Evolutionary conservation across 2,113 vertebrate species (phyloP).

Genomic region (Trochalopteron elliotii): DNA sequence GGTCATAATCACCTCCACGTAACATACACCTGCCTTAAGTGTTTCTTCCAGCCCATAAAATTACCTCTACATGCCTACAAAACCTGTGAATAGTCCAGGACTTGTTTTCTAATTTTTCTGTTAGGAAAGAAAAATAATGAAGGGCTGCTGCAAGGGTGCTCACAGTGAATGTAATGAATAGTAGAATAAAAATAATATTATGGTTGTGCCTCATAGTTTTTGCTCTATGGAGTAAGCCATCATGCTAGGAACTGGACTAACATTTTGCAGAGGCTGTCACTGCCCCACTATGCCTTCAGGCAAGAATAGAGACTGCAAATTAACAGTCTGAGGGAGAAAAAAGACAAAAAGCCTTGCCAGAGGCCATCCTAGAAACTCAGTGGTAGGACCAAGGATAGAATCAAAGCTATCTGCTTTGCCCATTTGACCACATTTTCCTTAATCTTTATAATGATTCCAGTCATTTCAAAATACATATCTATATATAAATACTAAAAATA

Average conservation of each 20-base stretch:
- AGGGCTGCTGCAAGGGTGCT: not conserved
- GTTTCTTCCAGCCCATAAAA: not conserved
- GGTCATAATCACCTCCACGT: not conserved
- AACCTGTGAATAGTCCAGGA: not conserved
- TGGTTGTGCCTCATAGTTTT: slow-evolving; percentile 3
- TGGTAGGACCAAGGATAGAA: slow-evolving; percentile 16
- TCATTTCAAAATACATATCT: not conserved
- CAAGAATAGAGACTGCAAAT: slow-evolving; percentile 39
- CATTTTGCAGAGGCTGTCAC: slow-evolving; percentile 43
- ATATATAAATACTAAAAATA: not conserved
- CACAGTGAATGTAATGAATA: slow-evolving; percentile 30
- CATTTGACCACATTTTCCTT: slow-evolving; percentile 16
- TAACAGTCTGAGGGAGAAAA: slow-evolving; percentile 45
- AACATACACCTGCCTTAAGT: not conserved
- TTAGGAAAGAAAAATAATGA: not conserved
- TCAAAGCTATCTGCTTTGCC: slow-evolving; percentile 31
- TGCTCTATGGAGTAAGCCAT: not conserved
- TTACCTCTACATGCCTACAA: not conserved
- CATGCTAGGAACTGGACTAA: slow-evolving; percentile 32
- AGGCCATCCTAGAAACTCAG: slow-evolving; percentile 55
- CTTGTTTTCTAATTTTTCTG: not conserved
- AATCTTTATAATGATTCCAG: not conserved
- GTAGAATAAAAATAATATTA: slow-evolving; percentile 48
- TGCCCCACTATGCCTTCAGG: slow-evolving; percentile 50
- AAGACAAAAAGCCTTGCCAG: slow-evolving; percentile 46